Conservation (phyloP, 2,113 vertebrate genomes). For the Sprattus sprattus region DNA sequence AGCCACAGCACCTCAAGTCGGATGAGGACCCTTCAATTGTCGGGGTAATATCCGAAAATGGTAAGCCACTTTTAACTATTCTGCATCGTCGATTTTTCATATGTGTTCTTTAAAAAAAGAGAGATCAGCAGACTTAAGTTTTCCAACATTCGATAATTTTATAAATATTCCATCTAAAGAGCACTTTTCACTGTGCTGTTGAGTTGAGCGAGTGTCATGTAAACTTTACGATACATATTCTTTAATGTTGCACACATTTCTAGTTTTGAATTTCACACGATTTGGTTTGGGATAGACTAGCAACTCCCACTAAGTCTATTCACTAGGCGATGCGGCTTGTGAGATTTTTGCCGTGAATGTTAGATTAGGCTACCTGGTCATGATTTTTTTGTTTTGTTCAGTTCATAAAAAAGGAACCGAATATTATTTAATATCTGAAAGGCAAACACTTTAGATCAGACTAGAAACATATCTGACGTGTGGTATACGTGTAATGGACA, state of each 20-base stretch:
- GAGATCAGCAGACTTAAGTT: not conserved
- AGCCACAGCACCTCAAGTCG: conserved; percentile 97
- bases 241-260: not conserved
- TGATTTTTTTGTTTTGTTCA: not conserved
- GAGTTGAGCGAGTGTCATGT: not conserved
- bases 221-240: not conserved
- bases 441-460: not conserved
- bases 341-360: not conserved
- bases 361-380: not conserved
- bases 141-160: not conserved
- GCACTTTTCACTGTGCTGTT: not conserved
- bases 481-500: not conserved
- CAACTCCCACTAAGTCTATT: not conserved
- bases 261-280: not conserved
- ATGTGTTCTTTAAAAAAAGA: not conserved
- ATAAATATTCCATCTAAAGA: not conserved
- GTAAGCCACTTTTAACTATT: conserved; percentile 71
- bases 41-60: conserved; percentile 86
- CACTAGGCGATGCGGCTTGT: not conserved
- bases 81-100: not conserved
- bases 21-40: conserved; percentile 87
- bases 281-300: not conserved
- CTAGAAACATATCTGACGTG: not conserved
- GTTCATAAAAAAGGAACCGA: not conserved
- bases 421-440: not conserved